Evolutionary conservation across 2,888 invertebrate species (phyloP), one percentile per base, ranked within the genome.

Genomic region (Andrena chrysosceles): DNA sequence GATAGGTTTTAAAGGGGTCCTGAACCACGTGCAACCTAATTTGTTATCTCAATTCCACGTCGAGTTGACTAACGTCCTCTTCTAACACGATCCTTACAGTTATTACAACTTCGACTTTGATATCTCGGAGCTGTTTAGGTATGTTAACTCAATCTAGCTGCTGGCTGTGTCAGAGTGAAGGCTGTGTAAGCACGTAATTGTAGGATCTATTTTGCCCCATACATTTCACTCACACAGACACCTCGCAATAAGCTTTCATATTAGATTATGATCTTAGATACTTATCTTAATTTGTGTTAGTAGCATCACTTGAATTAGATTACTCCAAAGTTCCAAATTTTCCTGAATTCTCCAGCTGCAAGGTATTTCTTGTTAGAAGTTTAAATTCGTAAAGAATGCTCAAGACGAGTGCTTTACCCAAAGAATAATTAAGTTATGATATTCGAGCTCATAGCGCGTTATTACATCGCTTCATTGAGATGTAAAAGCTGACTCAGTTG

Each of bases 1-100:
- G 10, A 42, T 16, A 10, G 35, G 48, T 60, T 69, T 69, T 59
- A 42, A 59, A 69, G 59, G 8, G 35, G 23, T 35, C 10, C 26
- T 33, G 54, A 13, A 8, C 56, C n/a, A 5, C 56, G 56, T 23
- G 56, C 59, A 42, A 35, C n/a, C n/a, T 29, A 70, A 70, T 70
- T 60, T 70, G 48, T 66, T 59, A 66, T 74, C 66, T 59, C 48
- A 59, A 73, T 68, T 67, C 42, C 63, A 72, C 72, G 52, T 78
- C 68, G 33, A 60, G 35, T 33, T 35, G 59, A 56, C 56, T 48
- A 78, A 49, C 60, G 42, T 60, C 48, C 29, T 70, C 29, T 35
- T 48, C 20, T 42, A 60, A 60, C 35, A 6, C 48, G 48, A 70
- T 70, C 31, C 29, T 13, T 26, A 3, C 29, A 6, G 56, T 59